These are phyloP conservation scores for Pseudochirops cupreus DNA, from an alignment of 2,797 vertebrate genomes.

Conservation along the genomic window DNA sequence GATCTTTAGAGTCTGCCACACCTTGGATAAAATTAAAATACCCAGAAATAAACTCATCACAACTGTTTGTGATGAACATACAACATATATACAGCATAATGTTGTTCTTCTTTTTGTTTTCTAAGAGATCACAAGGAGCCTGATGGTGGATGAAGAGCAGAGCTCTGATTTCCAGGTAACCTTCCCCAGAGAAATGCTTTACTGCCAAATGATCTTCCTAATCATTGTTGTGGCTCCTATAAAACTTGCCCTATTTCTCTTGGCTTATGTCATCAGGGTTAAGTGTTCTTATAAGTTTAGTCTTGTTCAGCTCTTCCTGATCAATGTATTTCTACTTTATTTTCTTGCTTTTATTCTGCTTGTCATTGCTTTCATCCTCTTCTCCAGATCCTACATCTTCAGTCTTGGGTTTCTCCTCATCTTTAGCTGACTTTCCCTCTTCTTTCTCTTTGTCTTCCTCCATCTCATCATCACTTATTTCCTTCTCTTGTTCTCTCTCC, in stretches of 20 bases:
- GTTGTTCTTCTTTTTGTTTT: slow-evolving; percentile 99
- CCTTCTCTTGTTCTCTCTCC: slow-evolving; percentile 97
- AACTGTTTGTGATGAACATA: slow-evolving; percentile 99
- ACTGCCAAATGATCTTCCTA: slow-evolving; percentile 98
- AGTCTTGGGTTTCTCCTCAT: slow-evolving; percentile 94
- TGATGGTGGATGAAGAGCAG: slow-evolving; percentile 94
- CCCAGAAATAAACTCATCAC: slow-evolving; percentile 96
- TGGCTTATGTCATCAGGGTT: slow-evolving; percentile 97
- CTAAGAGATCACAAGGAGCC: slow-evolving; percentile 96
- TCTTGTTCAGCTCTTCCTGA: slow-evolving; percentile 97
- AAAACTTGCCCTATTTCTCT: slow-evolving; percentile 97
- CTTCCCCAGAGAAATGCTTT: slow-evolving; percentile 98
- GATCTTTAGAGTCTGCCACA: slow-evolving; percentile 95
- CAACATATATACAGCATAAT: slow-evolving; percentile 96
- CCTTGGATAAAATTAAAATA: slow-evolving; percentile 96
- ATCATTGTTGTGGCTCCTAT: slow-evolving; percentile 97
- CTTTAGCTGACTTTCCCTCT: slow-evolving; percentile 86
- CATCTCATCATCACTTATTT: slow-evolving; percentile 96
- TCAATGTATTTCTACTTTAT: slow-evolving; percentile 98
- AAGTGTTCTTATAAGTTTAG: slow-evolving; percentile 97
- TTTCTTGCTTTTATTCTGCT: slow-evolving; percentile 97
- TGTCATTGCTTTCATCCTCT: slow-evolving; percentile 91
- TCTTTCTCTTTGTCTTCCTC: slow-evolving; percentile 92
- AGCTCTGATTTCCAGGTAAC: slow-evolving; percentile 95
- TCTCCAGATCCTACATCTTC: slow-evolving; percentile 96